Conservation (phyloP, 1,140 invertebrate species). For the Mya arenaria region DNA sequence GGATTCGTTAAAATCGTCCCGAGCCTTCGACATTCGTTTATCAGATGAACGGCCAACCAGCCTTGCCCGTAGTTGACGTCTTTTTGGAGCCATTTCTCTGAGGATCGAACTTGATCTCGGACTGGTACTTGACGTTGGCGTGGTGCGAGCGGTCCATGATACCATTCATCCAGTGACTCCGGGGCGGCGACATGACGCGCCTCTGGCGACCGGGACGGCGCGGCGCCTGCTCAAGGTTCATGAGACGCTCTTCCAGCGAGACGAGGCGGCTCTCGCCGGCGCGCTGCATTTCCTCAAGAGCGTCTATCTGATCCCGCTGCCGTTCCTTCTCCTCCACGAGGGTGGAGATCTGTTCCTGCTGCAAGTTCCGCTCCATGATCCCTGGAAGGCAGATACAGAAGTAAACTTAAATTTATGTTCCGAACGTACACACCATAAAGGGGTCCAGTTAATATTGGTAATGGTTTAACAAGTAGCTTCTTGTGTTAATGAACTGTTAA, state of each 20-base stretch:
- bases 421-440: too few relatives aligned
- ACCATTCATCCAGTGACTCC: conserved; percentile 51
- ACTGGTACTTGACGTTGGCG: conserved; percentile 45
- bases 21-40: too few relatives aligned
- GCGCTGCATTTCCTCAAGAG: conserved; percentile 61
- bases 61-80: conserved; percentile 14
- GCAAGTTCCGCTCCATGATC: conserved; percentile 58
- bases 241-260: conserved; percentile 61
- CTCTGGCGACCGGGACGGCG: conserved; percentile 14
- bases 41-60: conserved; percentile 36
- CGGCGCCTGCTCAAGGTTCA: conserved; percentile 52
- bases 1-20: too few relatives aligned
- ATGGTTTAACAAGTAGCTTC: too few relatives aligned
- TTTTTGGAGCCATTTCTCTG: conserved; percentile 9
- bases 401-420: neutral
- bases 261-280: conserved; percentile 57
- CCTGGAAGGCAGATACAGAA: neutral
- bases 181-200: conserved; percentile 28
- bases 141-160: conserved; percentile 48
- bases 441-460: too few relatives aligned
- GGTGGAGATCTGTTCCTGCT: conserved; percentile 64
- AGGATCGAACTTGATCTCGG: conserved; percentile 50
- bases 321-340: conserved; percentile 58
- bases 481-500: too few relatives aligned
- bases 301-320: conserved; percentile 61